Conservation (phyloP, 2,113 vertebrate genomes). For the Prolemur simus region DNA sequence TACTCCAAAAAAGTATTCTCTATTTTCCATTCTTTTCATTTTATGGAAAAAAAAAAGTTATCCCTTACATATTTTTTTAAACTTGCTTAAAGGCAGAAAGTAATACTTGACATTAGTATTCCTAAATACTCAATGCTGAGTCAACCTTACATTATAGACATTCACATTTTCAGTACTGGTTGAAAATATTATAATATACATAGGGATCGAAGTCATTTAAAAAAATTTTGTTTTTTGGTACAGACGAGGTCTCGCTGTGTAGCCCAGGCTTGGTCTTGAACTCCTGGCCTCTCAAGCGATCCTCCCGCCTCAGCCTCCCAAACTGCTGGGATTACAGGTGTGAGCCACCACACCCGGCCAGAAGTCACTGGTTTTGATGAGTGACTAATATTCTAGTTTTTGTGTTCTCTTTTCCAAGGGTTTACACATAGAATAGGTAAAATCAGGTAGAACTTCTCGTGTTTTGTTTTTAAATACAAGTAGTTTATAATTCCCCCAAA, state of each 20-base stretch:
- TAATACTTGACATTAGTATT: constrained; percentile 37
- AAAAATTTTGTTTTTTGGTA: no score
- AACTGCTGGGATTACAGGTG: no score
- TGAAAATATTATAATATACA: constrained; percentile 31
- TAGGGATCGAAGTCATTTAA: neutral
- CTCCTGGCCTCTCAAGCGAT: no score
- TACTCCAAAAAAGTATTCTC: neutral
- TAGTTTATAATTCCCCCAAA: constrained; percentile 30
- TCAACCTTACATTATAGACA: constrained; percentile 39
- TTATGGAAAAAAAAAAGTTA: neutral
- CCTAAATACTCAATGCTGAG: constrained; percentile 42
- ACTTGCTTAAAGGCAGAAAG: constrained; percentile 18
- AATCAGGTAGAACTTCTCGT: neutral
- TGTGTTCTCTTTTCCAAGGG: constrained; percentile 22
- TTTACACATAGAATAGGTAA: constrained; percentile 13
- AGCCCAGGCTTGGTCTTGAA: no score
- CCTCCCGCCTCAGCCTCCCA: no score
- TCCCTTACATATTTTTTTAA: neutral
- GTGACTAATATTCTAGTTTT: constrained; percentile 39
- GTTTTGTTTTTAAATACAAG: constrained; percentile 36
- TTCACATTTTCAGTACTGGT: constrained; percentile 19
- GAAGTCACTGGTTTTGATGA: constrained; percentile 26
- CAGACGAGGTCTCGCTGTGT: no score
- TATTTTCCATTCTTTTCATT: neutral
- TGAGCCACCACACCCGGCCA: neutral